phyloP scores from a whole-genome alignment of 2,888 invertebrate genomes.

The Parthenolecanium corni region DNA sequence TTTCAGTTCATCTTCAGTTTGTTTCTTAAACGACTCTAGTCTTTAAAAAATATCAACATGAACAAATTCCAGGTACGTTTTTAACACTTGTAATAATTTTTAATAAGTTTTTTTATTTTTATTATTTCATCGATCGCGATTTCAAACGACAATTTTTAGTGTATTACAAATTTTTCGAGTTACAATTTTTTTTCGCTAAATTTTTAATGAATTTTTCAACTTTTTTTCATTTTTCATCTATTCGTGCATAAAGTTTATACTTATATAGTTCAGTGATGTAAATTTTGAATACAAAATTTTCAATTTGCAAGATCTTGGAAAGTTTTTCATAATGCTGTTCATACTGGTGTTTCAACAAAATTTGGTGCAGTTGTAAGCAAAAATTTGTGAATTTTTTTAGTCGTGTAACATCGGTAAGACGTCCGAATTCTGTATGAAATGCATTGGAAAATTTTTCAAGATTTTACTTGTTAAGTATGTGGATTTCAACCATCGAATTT shows the following conservation, averaged over 20 bases:
- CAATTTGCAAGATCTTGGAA: not conserved
- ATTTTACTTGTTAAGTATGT: no score
- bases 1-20: conserved; percentile 19
- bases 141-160: not conserved
- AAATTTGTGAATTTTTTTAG: not conserved
- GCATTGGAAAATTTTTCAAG: no score
- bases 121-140: not conserved
- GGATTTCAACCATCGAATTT: no score
- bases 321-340: not conserved
- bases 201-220: not conserved
- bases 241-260: not conserved
- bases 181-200: not conserved
- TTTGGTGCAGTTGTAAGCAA: no score
- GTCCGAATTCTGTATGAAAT: no score
- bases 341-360: no score
- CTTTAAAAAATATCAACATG: conserved; percentile 19
- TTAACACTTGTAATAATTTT: not conserved
- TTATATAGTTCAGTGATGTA: not conserved
- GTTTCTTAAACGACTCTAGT: conserved; percentile 22
- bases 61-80: conserved; percentile 24
- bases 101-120: not conserved
- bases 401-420: no score
- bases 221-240: not conserved
- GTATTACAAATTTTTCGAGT: not conserved
- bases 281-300: not conserved